phyloP scores from a whole-genome alignment of 2,797 vertebrate genomes.

The Urosaurus nigricauda region DNA sequence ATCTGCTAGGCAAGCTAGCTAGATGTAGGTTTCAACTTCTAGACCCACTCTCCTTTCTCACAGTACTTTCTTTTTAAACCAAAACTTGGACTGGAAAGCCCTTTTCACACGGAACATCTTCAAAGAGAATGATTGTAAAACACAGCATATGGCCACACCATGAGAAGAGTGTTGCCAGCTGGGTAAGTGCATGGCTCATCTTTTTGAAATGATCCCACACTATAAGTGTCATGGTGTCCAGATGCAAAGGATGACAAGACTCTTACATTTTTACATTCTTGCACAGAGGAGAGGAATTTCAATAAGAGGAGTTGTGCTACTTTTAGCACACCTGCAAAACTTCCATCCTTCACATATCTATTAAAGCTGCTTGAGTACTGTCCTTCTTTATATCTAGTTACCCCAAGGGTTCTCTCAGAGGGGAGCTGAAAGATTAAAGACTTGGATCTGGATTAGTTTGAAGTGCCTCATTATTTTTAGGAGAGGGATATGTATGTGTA shows the following conservation, averaged over 20 bases:
- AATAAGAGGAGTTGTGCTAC: background rate
- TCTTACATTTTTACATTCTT: background rate
- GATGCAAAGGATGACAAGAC: background rate
- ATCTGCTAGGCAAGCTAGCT: no score
- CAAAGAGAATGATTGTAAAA: background rate
- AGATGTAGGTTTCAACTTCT: no score
- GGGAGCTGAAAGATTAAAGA: conserved; percentile 12
- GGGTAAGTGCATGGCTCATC: no score
- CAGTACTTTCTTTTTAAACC: no score
- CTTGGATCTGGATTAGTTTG: conserved; percentile 16
- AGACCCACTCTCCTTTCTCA: no score
- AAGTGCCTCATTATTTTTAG: conserved; percentile 21
- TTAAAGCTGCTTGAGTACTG: background rate
- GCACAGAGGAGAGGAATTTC: background rate
- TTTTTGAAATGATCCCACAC: background rate
- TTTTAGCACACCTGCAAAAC: background rate
- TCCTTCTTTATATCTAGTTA: background rate
- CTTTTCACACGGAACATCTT: no score
- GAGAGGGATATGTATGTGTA: background rate
- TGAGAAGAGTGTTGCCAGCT: background rate
- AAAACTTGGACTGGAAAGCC: no score
- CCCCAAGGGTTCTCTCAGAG: background rate
- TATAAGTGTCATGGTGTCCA: background rate
- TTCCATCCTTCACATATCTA: background rate
- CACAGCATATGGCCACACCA: background rate